These are phyloP conservation scores for Phrixothrix hirtus DNA, from an alignment of 2,888 invertebrate species.

Conservation along the genomic window DNA sequence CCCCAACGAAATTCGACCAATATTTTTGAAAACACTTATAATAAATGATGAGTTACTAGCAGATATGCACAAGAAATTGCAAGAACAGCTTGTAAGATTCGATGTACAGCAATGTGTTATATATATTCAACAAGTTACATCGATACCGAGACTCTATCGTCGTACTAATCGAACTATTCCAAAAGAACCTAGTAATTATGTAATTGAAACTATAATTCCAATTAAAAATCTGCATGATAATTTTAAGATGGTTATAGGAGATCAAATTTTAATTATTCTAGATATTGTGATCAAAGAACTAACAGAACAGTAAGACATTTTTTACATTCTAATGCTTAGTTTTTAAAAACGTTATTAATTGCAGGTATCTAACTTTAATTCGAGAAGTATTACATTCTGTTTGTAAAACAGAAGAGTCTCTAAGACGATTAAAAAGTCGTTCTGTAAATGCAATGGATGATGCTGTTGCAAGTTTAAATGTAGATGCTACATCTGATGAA, in stretches of 20 bases:
- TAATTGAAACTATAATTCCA: conserved; percentile 52
- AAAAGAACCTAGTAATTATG: conserved; percentile 77
- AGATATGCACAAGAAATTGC: conserved; percentile 36
- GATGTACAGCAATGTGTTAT: conserved; percentile 57
- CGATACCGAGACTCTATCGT: conserved; percentile 90
- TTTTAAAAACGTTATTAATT: conserved; percentile 26
- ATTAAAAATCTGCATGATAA: conserved; percentile 63
- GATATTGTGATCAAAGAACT: conserved; percentile 55
- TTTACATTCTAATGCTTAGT: not conserved
- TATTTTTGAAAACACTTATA: conserved; percentile 41
- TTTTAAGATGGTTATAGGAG: conserved; percentile 54
- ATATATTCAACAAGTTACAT: conserved; percentile 80
- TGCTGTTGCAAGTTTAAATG: conserved; percentile 62
- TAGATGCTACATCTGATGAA: conserved; percentile 70
- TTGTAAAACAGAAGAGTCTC: conserved; percentile 92
- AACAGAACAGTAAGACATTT: conserved; percentile 57
- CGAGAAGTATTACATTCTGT: conserved; percentile 90
- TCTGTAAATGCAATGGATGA: conserved; percentile 45
- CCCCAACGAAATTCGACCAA: conserved; percentile 37
- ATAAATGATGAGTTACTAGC: conserved; percentile 39
- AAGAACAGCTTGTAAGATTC: conserved; percentile 41
- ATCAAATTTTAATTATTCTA: conserved; percentile 54
- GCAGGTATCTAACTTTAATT: conserved; percentile 73
- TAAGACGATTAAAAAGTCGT: conserved; percentile 77
- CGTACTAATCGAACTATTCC: conserved; percentile 90